Percentiles rank a stretch among this genome's conserved stretches.
phyloP scores from a whole-genome alignment of 2,797 vertebrate genomes.

The Eospalax fontanierii region DNA sequence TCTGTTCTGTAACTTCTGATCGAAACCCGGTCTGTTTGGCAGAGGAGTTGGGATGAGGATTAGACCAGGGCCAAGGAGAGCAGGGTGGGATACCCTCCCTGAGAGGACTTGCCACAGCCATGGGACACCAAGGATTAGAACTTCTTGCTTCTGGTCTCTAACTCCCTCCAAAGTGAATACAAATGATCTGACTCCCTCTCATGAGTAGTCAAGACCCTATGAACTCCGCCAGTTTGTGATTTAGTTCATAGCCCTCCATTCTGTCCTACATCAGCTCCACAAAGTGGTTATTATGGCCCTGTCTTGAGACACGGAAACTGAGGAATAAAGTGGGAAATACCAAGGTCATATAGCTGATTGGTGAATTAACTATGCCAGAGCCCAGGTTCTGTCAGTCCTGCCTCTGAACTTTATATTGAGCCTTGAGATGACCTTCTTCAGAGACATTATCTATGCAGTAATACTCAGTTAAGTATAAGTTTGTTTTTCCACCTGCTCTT shows the following conservation, averaged over 20 bases:
- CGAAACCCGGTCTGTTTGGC: conserved; percentile 88
- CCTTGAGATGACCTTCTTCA: neutral
- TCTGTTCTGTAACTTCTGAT: conserved; percentile 91
- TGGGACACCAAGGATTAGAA: fast-evolving
- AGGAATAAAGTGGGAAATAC: neutral
- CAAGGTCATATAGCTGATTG: neutral
- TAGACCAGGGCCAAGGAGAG: neutral
- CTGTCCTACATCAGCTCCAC: neutral
- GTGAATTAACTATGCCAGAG: neutral
- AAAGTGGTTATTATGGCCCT: neutral
- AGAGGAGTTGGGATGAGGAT: neutral
- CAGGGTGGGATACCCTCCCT: neutral
- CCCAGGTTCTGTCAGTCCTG: neutral
- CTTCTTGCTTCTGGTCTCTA: neutral
- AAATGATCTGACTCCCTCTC: neutral
- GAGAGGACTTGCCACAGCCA: neutral
- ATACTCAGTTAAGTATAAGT: neutral
- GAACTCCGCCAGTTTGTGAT: neutral
- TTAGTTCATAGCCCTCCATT: neutral
- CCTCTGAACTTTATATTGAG: neutral
- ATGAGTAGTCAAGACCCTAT: neutral
- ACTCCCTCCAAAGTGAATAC: neutral
- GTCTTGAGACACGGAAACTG: neutral
- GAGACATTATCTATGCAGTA: neutral
- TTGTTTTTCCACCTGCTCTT: neutral